A percentile compares a stretch with the other conserved stretches of the same genome.
Conservation (phyloP, 1,140 invertebrate species). For the Neomicropteryx cornuta region DNA sequence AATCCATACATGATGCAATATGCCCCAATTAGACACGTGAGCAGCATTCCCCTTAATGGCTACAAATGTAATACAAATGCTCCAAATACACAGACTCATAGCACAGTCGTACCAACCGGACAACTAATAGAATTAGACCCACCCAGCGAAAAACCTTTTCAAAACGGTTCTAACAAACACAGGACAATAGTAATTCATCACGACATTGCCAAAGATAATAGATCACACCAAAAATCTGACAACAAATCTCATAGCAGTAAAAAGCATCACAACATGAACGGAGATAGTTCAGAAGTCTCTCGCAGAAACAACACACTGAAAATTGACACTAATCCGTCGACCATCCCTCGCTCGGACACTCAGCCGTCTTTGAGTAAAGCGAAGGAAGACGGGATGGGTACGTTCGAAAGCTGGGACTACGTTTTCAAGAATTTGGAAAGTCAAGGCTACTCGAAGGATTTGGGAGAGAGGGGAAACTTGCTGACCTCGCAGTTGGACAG, state of each 20-base stretch:
- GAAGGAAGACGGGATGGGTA: conserved; percentile 45
- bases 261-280: no score
- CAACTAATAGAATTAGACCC: conserved; percentile 62
- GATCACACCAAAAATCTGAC: no score
- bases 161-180: no score
- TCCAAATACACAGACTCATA: no score
- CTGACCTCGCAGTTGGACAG: conserved; percentile 36
- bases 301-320: conserved; percentile 25
- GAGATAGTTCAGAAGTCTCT: conserved; percentile 23
- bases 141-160: conserved; percentile 23
- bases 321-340: conserved; percentile 25
- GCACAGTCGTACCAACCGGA: conserved; percentile 43
- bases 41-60: conserved; percentile 31
- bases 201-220: no score
- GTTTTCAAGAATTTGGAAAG: conserved; percentile 65
- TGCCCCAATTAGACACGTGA: conserved; percentile 31
- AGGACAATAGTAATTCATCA: no score
- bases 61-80: no score
- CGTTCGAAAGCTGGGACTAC: conserved; percentile 65
- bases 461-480: conserved; percentile 49
- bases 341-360: conserved; percentile 32
- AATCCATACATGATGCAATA: conserved; percentile 36
- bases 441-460: conserved; percentile 58
- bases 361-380: conserved; percentile 36
- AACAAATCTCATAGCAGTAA: no score